Conservation (phyloP, 1,140 invertebrate species). For the Nylanderia fulva region DNA sequence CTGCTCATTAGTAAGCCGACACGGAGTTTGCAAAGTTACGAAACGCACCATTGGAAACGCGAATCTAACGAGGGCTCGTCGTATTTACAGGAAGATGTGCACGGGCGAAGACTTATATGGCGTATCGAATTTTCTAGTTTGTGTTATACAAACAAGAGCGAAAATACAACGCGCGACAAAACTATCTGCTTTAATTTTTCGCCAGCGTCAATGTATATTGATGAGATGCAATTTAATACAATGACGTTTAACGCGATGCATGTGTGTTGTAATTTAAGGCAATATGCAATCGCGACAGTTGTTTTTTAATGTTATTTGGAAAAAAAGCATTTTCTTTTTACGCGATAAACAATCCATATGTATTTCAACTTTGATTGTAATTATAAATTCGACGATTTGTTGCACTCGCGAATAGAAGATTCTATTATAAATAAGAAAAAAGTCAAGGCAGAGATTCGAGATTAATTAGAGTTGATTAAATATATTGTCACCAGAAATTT, state of each 20-base stretch:
- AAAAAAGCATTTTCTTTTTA: slow-evolving; percentile 35
- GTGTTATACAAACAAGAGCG: too few species aligned
- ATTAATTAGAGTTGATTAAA: background rate
- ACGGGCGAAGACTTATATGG: background rate
- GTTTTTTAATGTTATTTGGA: background rate
- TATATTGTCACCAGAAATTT: background rate
- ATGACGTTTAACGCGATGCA: slow-evolving; percentile 11
- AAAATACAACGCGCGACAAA: background rate
- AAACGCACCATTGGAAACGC: slow-evolving; percentile 24
- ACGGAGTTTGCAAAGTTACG: background rate
- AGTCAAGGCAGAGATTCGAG: background rate
- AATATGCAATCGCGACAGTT: background rate
- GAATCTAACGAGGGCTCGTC: slow-evolving; percentile 35
- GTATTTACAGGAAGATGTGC: background rate
- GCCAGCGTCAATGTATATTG: background rate
- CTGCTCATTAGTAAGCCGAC: slow-evolving; percentile 58
- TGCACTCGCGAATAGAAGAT: background rate
- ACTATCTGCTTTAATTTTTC: slow-evolving; percentile 25
- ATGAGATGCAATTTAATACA: too few species aligned
- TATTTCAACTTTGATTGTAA: slow-evolving; percentile 5
- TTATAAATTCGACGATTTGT: background rate
- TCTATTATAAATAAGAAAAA: background rate
- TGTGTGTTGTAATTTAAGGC: background rate
- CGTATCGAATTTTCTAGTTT: background rate
- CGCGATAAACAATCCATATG: background rate